Evolutionary conservation across 2,888 invertebrate genomes (phyloP).

Genomic region (Brenthis daphne): DNA sequence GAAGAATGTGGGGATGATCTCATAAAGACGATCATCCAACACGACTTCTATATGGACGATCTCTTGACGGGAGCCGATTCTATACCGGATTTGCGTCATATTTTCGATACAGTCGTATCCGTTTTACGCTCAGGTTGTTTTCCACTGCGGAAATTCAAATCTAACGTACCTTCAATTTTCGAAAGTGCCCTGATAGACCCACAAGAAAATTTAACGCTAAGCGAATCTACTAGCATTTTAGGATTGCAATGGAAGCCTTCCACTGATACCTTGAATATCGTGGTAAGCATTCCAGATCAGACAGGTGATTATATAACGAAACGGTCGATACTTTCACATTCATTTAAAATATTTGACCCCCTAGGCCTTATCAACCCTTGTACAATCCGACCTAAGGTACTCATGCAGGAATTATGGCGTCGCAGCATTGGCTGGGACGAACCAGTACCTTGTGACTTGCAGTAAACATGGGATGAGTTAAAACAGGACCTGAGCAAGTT

Average conservation of each 20-base stretch:
- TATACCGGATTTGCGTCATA: not conserved
- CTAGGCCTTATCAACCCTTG: not conserved
- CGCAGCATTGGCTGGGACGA: too few species aligned
- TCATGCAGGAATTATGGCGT: not conserved
- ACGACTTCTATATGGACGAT: constrained; percentile 9
- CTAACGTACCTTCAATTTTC: too few species aligned
- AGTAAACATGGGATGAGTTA: too few species aligned
- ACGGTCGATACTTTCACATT: constrained; percentile 1
- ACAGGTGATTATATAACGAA: not conserved
- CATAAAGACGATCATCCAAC: constrained; percentile 12
- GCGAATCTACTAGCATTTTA: too few species aligned
- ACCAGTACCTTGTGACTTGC: too few species aligned
- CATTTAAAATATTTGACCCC: not conserved
- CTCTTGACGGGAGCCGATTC: constrained; percentile 7
- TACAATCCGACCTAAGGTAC: not conserved
- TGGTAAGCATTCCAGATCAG: not conserved
- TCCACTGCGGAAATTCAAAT: too few species aligned
- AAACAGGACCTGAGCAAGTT: too few species aligned
- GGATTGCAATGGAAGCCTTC: too few species aligned
- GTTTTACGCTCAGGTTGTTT: too few species aligned
- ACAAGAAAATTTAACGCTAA: too few species aligned
- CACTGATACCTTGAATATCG: not conserved
- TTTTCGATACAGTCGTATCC: too few species aligned
- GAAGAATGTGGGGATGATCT: constrained; percentile 23
- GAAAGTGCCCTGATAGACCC: too few species aligned